phyloP scores from a whole-genome alignment of 2,113 vertebrate species.

The Syrrhaptes paradoxus region DNA sequence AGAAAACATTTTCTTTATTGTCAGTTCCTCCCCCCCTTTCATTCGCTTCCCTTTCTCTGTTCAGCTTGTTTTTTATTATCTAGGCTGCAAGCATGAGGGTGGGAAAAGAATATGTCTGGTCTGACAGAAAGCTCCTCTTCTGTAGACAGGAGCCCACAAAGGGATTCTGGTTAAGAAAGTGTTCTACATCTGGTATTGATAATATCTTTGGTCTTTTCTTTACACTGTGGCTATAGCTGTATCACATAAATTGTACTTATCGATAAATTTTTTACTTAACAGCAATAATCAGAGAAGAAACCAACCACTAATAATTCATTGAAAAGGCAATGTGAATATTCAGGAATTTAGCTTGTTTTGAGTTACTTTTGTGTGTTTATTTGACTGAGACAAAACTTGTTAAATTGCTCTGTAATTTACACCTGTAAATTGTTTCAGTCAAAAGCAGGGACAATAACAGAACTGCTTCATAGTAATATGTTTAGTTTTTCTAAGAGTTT shows the following conservation, averaged over 20 bases:
- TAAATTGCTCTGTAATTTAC: background rate
- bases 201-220: background rate
- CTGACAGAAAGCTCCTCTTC: conserved; percentile 9
- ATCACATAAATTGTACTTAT: background rate
- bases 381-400: background rate
- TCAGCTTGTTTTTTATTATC: background rate
- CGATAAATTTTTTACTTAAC: background rate
- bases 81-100: background rate
- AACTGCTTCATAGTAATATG: background rate
- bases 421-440: background rate
- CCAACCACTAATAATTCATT: background rate
- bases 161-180: background rate
- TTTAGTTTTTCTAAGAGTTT: background rate
- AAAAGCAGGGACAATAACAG: background rate
- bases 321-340: background rate
- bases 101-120: background rate
- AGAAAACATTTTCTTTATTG: background rate
- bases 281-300: background rate
- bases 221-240: background rate
- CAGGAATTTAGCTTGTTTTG: background rate
- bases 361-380: background rate
- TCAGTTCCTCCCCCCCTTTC: background rate
- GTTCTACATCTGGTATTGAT: background rate
- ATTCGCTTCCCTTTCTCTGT: background rate
- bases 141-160: background rate